A percentile compares a stretch with the other conserved stretches of the same genome.
phyloP scores from a whole-genome alignment of 2,888 invertebrate genomes.

The Apoda limacodes region DNA sequence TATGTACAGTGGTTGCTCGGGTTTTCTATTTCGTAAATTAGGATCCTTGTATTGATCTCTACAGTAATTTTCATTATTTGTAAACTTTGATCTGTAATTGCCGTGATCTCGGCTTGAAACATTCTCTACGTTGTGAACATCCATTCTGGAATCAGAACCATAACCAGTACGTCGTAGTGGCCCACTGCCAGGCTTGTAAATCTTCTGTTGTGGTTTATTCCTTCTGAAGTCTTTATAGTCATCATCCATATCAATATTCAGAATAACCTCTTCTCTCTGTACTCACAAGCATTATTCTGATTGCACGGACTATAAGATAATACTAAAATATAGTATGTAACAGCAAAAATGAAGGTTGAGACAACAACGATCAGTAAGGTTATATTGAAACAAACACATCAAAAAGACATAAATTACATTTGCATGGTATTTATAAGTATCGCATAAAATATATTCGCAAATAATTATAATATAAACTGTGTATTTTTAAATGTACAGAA shows the following conservation, averaged over 20 bases:
- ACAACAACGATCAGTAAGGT: too few relatives aligned
- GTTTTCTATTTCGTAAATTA: constrained; percentile 48
- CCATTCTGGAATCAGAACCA: constrained; percentile 69
- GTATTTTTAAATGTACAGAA: too few relatives aligned
- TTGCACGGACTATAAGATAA: too few relatives aligned
- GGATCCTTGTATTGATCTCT: constrained; percentile 33
- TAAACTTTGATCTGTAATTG: constrained; percentile 51
- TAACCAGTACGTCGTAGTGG: constrained; percentile 76
- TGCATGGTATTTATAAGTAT: too few relatives aligned
- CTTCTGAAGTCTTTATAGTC: constrained; percentile 68
- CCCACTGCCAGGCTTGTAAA: constrained; percentile 83
- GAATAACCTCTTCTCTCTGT: too few relatives aligned
- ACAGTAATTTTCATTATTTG: constrained; percentile 35
- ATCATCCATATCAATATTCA: constrained; percentile 67
- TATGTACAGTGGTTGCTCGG: constrained; percentile 57
- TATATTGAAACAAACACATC: too few relatives aligned
- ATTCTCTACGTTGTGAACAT: constrained; percentile 46
- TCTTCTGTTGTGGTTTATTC: constrained; percentile 76
- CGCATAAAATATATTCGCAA: too few relatives aligned
- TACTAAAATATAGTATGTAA: too few relatives aligned
- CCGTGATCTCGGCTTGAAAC: constrained; percentile 34
- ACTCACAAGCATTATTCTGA: too few relatives aligned
- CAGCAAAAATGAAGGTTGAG: too few relatives aligned
- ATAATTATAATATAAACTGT: too few relatives aligned
- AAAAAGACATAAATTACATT: too few relatives aligned